Base-by-base conservation (phyloP, 2,797 vertebrate genomes). In the Acanthurus lineatus region DNA sequence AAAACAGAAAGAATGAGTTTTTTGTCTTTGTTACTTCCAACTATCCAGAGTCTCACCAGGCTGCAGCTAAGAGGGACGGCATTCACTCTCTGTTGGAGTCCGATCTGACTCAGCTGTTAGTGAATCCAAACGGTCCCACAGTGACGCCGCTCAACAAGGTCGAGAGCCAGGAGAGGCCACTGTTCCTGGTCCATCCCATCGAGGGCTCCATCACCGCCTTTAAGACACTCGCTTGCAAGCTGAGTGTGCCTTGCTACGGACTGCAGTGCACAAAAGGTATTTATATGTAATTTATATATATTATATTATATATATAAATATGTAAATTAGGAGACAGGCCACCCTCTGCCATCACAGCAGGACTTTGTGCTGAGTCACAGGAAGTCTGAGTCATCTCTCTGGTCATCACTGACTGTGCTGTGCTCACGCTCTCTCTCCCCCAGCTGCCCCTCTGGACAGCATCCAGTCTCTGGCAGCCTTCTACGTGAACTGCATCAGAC, bases 101-200 rank as follows among this genome's bases (percentile, higher is more conserved):
- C 12, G 95, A 98, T 87, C 87, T 97, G 53, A 96, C 84, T 28
- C 91, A 92, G 53, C 89, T 99, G 22, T 84, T 99, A 72, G 97
- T 99, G 72, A 96, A 97, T 90, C 98, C 97, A 0, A 94, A 95
- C 6, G 93, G 91, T 10, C 96, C 97, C 19, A 98, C 97, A 0
- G 76, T 99, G 77, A 93, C 83, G 0, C 92, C 84, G 1, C 96
- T 99, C 73, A 99, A 99, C 64, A 76, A 94, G 0, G 94, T 98
- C 11, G 94, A 97, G 91, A 97, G 94, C 90, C 91, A 91, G 0
- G 97, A 98, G 86, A 93, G 95, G 15, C 97, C 98, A 0, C 94
- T 99, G 32, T 99, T 99, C 93, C 92, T 99, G 58, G 92, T 99
- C 72, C 98, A 99, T 77, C 97, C 98, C 42, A 99, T 99, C 0